phyloP scores from a whole-genome alignment of 2,797 vertebrate genomes.

The Anas bernieri region DNA sequence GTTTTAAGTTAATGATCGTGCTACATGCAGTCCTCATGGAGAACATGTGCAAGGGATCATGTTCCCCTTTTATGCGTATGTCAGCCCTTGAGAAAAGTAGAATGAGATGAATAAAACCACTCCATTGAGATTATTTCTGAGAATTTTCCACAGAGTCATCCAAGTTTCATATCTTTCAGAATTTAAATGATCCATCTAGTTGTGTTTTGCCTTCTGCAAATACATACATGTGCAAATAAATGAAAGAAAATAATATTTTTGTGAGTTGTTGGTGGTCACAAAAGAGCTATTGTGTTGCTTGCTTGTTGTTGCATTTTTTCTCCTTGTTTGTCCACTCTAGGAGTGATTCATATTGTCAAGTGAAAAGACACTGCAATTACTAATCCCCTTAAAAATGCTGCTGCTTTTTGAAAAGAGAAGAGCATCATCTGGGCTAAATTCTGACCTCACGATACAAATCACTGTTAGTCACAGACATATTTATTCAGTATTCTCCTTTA shows the following conservation, averaged over 20 bases:
- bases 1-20: conserved; percentile 58
- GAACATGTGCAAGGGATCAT: conserved; percentile 71
- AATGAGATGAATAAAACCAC: conserved; percentile 67
- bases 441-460: background rate
- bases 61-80: conserved; percentile 53
- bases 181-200: background rate
- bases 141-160: conserved; percentile 48
- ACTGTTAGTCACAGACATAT: background rate
- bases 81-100: conserved; percentile 64
- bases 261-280: background rate
- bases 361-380: background rate
- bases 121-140: conserved; percentile 60
- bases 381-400: conserved; percentile 5
- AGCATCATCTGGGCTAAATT: conserved; percentile 1
- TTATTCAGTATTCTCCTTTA: background rate
- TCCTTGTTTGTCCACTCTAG: background rate
- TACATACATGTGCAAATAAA: conserved; percentile 31
- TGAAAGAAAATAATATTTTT: conserved; percentile 13
- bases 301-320: background rate
- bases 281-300: conserved; percentile 16
- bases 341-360: background rate
- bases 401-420: conserved; percentile 11
- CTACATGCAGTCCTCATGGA: conserved; percentile 63
- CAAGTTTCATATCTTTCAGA: conserved; percentile 12
- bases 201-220: conserved; percentile 10